These are phyloP conservation scores for Laodelphax striatellus DNA, from an alignment of 1,140 invertebrate species.

Conservation along the genomic window DNA sequence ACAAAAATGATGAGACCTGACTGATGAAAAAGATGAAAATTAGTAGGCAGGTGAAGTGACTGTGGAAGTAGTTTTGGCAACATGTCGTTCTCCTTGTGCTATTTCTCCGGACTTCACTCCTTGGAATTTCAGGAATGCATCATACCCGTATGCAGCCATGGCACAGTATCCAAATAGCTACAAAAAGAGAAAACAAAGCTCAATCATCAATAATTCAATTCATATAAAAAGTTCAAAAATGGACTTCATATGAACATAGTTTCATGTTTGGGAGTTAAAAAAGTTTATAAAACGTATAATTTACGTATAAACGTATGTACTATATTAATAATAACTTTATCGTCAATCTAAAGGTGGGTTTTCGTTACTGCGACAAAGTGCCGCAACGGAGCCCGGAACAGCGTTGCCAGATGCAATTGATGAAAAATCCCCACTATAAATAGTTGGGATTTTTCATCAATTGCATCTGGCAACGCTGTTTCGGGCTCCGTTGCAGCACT, in stretches of 20 bases:
- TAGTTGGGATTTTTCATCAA: no score
- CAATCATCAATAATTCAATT: neutral
- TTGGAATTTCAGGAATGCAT: constrained; percentile 63
- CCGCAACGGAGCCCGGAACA: no score
- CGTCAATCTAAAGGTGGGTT: no score
- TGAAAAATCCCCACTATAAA: no score
- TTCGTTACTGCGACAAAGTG: no score
- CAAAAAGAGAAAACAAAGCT: constrained; percentile 27
- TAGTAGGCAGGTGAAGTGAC: constrained; percentile 16
- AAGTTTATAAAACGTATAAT: no score
- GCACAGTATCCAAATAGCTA: constrained; percentile 72
- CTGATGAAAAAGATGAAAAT: neutral
- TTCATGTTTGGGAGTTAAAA: neutral
- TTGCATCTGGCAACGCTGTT: no score
- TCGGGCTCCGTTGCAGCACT: no score
- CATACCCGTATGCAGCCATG: constrained; percentile 62
- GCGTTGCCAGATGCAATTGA: no score
- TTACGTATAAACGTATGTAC: no score
- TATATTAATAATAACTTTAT: no score
- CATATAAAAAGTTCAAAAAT: neutral
- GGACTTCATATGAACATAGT: neutral
- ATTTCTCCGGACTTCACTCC: constrained; percentile 26
- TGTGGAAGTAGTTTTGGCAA: constrained; percentile 19
- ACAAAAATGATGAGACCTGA: no score
- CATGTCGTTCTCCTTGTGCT: constrained; percentile 22